Base-by-base conservation (phyloP, 1,140 invertebrate genomes). In the Halotydeus destructor region DNA sequence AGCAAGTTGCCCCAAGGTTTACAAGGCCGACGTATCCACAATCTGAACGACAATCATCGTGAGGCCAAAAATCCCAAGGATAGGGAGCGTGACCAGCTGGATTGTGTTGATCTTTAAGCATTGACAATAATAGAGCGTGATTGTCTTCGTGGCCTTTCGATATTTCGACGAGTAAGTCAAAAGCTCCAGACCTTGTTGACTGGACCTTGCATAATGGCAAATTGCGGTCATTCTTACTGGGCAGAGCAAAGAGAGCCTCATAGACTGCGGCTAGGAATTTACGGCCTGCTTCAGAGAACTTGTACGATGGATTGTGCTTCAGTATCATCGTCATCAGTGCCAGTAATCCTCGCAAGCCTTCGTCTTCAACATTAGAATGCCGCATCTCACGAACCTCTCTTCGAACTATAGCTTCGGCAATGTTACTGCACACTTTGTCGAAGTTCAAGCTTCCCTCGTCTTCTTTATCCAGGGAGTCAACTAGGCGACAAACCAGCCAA, bases 51-150 rank as follows among this genome's bases (percentile, higher is more conserved):
- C 82, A 83, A 57, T 91, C 85, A 54, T 93, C 86, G 46, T 85
- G 78, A 1, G 86, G 86, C 86, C 86, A 91, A 59, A 91, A 88
- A 58, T 93, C 86, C 85, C 85, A 91, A 0, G 82, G 80, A 62
- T 91, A 85, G 0, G 80, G 72, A 2, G 75, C 73, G 54, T 80
- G 74, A 0, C 75, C 72, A 31, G 79, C 76, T 74, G 54, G 19
- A 50, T 75, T 75, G 58, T 91, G 83, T 55, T 91, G 85, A 3
- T 70, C 66, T 50, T 89, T 58, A 14, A 91, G 62, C 46, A 80
- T 79, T 21, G 74, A 68, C 49, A 88, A 79, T 2, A 91, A 62
- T 39, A 80, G 68, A 48, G 68, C 69, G 54, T 85, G 89, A 62
- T 89, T 91, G n/a, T 77, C 74, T 0, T 78, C 71, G 33, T 74